Base-by-base conservation (phyloP, 1,140 invertebrate genomes). In the Bombyx mandarina region DNA sequence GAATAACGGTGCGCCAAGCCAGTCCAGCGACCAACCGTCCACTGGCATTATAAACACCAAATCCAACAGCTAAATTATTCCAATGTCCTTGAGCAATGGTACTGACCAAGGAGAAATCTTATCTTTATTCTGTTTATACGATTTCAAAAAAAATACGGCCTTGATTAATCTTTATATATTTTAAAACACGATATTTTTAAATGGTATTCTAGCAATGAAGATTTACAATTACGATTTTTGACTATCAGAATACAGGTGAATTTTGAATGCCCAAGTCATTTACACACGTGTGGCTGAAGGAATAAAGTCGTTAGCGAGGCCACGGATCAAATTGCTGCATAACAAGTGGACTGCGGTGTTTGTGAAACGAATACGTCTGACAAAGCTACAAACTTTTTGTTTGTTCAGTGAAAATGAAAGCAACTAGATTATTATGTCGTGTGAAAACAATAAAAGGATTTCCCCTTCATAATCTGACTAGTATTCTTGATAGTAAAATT, bases 291-390 rank as follows among this genome's bases (percentile, higher is more conserved):
- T 8, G 12, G 63, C 52, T 67, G 22, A 26, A 51, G 22, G 18
- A 10, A 51, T 51, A 51, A 50, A 54, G 53, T 45, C 26, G 26
- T 10, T 10, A 46, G 56, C 79, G 82, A 86, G 82, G 82, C 75
- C 82, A 77, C 67, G 69, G 75, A 64, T 77, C 67, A 76, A 79
- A 80, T 81, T 78, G 71, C 77, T 82, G 81, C 81, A 86, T 84
- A 78, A 71, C 69, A 74, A 82, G 73, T 73, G 60, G 73, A 84
- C 77, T 82, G 81, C 83, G 78, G 81, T 69, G 75, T 84, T 86
- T 77, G 68, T 74, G 71, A 73, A 71, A 75, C 75, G 75, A 75
- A 73, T 78, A 76, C 65, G 66, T 70, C 68, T 69, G 58, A 68
- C 66, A 67, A 62, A 65, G 61, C 12, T 52, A 10, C 1, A 35